Evolutionary conservation across 2,113 vertebrate genomes (phyloP).

Genomic region (Dendrocopos noguchii): DNA sequence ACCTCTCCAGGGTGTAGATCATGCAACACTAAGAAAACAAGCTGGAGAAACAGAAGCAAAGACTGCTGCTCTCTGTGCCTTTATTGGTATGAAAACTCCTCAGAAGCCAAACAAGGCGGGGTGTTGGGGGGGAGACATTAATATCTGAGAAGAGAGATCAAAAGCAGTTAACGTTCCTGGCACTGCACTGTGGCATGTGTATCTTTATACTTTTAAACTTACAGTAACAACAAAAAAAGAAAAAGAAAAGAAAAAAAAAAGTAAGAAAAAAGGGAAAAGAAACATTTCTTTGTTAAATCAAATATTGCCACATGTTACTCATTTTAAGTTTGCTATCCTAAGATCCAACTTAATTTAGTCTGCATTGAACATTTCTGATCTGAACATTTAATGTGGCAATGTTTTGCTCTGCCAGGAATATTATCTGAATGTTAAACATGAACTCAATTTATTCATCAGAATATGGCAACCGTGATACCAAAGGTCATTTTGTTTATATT

Average conservation of each 20-base stretch:
- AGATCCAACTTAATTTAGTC: conserved; percentile 78
- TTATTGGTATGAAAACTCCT: conserved; percentile 78
- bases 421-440: conserved; percentile 77
- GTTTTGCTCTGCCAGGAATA: conserved; percentile 65
- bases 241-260: not conserved
- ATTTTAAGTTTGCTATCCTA: conserved; percentile 79
- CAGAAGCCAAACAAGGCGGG: conserved; percentile 63
- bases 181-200: conserved; percentile 66
- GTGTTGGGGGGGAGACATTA: conserved; percentile 68
- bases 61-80: conserved; percentile 70
- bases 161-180: conserved; percentile 79
- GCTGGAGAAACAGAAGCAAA: conserved; percentile 67
- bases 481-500: conserved; percentile 68
- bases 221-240: conserved; percentile 32
- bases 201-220: conserved; percentile 79
- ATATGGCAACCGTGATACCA: conserved; percentile 67
- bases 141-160: conserved; percentile 83
- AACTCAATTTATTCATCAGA: conserved; percentile 77
- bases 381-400: conserved; percentile 81
- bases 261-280: conserved; percentile 24
- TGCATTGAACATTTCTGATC: conserved; percentile 79
- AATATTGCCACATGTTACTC: conserved; percentile 81
- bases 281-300: conserved; percentile 78
- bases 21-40: conserved; percentile 75
- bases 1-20: conserved; percentile 71